Base-by-base conservation (phyloP, 2,113 vertebrate genomes). In the Stegastes partitus region DNA sequence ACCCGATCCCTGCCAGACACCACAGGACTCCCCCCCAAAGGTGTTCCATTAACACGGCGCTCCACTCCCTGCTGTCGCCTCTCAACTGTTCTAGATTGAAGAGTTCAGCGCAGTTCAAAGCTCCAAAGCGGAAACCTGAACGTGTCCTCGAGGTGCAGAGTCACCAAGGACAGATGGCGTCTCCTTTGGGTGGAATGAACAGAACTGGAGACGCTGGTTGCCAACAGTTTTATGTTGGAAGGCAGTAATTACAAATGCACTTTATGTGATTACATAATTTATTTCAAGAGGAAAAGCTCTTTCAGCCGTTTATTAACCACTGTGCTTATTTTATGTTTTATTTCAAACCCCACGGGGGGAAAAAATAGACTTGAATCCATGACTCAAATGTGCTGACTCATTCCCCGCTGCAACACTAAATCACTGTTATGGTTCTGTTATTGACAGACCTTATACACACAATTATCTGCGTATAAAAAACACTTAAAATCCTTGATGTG, bases 241-340 rank as follows among this genome's bases (percentile, higher is more conserved):
- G 47, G 64, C 62, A 71, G 51, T 75, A 71, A 81, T 83, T 77
- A 77, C 23, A 25, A 74, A 83, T 83, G 31, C 77, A 74, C 77
- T 75, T 77, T 67, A 80, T 61, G 69, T 34, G 51, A 55, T 78
- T 21, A 31, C 54, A 58, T 74, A 11, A 74, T 83, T 80, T 58
- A 78, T 39, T 68, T 64, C 5, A 39, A 11, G 50, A 44, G 39
- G 42, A 49, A 50, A 59, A 49, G 56, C 14, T 71, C 26, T 69
- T 22, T 64, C 42, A 74, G 74, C 53, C 51, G 18, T 49, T 28
- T 66, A 42, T 34, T 11, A 76, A 51, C 44, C 39, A 22, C 25
- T 44, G 23, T 68, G 58, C 54, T 67, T 64, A 22, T 68, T 77
- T 75, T 44, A 39, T 50, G 50, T 49, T 51, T 39, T n/a, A 25